Conservation (phyloP, 2,797 vertebrate genomes). For the Hippopotamyrus pictus region DNA sequence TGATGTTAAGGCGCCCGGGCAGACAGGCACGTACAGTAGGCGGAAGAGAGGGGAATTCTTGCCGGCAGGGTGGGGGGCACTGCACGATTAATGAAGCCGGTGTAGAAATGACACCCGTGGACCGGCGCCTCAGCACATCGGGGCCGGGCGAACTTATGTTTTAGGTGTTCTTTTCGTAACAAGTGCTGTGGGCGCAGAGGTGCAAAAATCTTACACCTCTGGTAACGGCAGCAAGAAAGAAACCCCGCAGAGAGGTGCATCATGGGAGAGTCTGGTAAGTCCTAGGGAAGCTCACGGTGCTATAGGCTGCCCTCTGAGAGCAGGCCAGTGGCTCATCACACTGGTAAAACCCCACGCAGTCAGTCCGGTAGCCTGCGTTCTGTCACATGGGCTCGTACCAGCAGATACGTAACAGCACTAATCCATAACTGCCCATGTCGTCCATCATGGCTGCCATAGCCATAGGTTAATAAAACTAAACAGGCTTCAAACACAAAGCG, state of each 20-base stretch:
- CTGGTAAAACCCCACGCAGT: neutral
- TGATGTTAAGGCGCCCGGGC: neutral
- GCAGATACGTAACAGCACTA: neutral
- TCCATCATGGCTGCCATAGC: neutral
- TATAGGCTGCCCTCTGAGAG: neutral
- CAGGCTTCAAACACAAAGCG: neutral
- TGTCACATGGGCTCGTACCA: neutral
- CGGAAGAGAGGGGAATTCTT: neutral
- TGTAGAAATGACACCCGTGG: neutral
- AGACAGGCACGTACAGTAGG: neutral
- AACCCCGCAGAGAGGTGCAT: neutral
- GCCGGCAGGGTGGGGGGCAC: neutral
- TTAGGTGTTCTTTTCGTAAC: neutral
- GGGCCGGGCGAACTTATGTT: neutral
- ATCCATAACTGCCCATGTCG: neutral
- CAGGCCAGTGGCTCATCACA: neutral
- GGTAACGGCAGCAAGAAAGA: neutral
- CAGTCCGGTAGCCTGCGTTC: neutral
- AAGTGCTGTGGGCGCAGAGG: neutral
- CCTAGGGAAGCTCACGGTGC: neutral
- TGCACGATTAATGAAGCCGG: neutral
- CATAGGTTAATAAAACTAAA: neutral
- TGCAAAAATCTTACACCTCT: neutral
- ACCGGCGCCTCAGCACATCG: neutral
- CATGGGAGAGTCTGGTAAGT: neutral